A percentile compares a stretch with the other conserved stretches of the same genome.
Evolutionary conservation across 2,113 vertebrate species (phyloP).

Genomic region (Trinectes maculatus): DNA sequence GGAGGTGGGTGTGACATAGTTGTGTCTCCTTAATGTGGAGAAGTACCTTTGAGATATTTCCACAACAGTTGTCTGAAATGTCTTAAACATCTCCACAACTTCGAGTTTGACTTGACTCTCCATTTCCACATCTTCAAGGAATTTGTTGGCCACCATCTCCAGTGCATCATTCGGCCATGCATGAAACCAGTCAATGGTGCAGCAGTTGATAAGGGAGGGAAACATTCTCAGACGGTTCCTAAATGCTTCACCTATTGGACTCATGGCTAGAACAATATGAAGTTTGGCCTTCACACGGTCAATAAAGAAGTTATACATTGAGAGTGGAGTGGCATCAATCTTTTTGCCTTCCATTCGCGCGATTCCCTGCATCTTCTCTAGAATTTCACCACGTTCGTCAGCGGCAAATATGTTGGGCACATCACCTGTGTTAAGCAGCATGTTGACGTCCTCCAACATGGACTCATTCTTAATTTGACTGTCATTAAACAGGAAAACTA

Average conservation of each 20-base stretch:
- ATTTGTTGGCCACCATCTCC: slow-evolving; percentile 93
- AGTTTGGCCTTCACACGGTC: slow-evolving; percentile 91
- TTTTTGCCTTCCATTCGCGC: slow-evolving; percentile 85
- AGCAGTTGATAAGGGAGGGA: slow-evolving; percentile 95
- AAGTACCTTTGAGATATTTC: slow-evolving; percentile 85
- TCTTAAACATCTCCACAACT: slow-evolving; percentile 92
- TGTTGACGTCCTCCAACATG: slow-evolving; percentile 91
- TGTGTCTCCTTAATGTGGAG: slow-evolving; percentile 84
- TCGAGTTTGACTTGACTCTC: slow-evolving; percentile 81
- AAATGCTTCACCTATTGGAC: slow-evolving; percentile 93
- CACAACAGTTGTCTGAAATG: slow-evolving; percentile 88
- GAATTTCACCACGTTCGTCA: slow-evolving; percentile 90
- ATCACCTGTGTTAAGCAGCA: slow-evolving; percentile 91
- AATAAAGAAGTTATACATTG: slow-evolving; percentile 92
- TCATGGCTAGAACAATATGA: slow-evolving; percentile 94
- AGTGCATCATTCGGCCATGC: slow-evolving; percentile 92
- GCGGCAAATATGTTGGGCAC: slow-evolving; percentile 92
- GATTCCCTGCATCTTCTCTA: slow-evolving; percentile 88
- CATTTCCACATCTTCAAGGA: slow-evolving; percentile 90
- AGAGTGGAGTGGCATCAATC: slow-evolving; percentile 86
- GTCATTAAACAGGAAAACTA: slow-evolving; percentile 89
- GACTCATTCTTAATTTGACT: slow-evolving; percentile 92
- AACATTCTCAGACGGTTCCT: slow-evolving; percentile 93
- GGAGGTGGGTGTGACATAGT: slow-evolving; percentile 94
- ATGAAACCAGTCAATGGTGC: slow-evolving; percentile 96